Conservation (phyloP, 2,113 vertebrate genomes). For the Micronycteris hirsuta region DNA sequence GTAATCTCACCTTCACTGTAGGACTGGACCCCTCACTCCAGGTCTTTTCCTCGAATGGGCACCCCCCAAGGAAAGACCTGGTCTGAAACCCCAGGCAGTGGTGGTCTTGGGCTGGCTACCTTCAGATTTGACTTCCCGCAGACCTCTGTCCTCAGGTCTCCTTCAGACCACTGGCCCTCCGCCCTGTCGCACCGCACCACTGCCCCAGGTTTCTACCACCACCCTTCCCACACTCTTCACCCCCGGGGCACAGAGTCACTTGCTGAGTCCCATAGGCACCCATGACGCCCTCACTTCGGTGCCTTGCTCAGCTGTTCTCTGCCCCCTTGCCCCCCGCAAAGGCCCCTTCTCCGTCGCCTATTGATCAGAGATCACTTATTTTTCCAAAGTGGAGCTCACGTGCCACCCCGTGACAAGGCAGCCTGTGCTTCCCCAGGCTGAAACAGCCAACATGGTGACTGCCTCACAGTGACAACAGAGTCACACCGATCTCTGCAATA, state of each 20-base stretch:
- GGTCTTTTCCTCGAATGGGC: not conserved
- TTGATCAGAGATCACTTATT: not conserved
- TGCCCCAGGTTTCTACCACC: rapidly evolving
- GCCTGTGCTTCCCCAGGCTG: not conserved
- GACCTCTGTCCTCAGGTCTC: not conserved
- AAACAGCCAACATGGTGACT: too few species aligned
- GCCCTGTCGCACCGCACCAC: rapidly evolving
- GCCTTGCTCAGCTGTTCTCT: not conserved
- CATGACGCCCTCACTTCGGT: rapidly evolving
- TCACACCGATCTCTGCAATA: not conserved
- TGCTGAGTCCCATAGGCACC: not conserved
- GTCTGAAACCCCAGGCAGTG: not conserved
- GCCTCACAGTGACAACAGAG: rapidly evolving
- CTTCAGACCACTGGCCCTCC: not conserved
- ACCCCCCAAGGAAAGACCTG: too few species aligned
- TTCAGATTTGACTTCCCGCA: not conserved
- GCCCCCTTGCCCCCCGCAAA: rapidly evolving
- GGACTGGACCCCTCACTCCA: not conserved
- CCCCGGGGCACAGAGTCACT: rapidly evolving
- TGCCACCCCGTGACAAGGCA: rapidly evolving
- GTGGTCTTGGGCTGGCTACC: not conserved
- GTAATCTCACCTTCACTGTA: not conserved
- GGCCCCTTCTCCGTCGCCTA: not conserved
- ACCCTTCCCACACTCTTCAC: not conserved
- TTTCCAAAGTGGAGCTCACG: not conserved